Percentiles rank a stretch among this genome's conserved stretches.
Evolutionary conservation across 2,113 vertebrate genomes (phyloP).

Genomic region (Myotis brandtii): DNA sequence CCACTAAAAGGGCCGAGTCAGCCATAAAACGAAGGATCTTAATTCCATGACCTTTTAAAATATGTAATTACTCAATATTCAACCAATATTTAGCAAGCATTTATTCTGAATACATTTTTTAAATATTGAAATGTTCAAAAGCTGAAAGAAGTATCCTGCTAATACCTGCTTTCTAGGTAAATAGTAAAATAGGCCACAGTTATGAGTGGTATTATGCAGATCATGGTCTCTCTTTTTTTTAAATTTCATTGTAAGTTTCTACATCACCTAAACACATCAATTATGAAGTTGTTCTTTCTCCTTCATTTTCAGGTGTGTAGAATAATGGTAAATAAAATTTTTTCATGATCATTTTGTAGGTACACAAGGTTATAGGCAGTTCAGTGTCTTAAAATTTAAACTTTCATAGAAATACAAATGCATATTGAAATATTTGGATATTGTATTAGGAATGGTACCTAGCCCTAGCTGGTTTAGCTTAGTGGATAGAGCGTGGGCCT

Average conservation of each 20-base stretch:
- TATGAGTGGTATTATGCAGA: not conserved
- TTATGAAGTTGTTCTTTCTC: not conserved
- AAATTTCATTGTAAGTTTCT: conserved; percentile 27
- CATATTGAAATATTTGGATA: not conserved
- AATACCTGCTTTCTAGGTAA: not conserved
- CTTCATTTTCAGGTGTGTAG: conserved; percentile 29
- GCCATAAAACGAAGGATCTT: not conserved
- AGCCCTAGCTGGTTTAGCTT: not conserved
- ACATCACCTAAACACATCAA: not conserved
- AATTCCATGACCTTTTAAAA: not conserved
- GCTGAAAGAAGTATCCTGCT: not conserved
- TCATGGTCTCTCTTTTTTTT: not conserved
- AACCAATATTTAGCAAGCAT: conserved; percentile 10
- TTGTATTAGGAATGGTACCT: not conserved
- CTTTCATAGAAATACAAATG: conserved; percentile 12
- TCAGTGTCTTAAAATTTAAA: conserved; percentile 30
- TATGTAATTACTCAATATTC: not conserved
- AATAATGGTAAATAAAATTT: conserved; percentile 34
- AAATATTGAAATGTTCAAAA: conserved; percentile 24
- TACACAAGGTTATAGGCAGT: not conserved
- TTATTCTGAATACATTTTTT: not conserved
- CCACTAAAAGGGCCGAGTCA: not conserved
- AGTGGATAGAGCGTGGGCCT: too few species aligned
- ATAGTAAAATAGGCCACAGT: not conserved
- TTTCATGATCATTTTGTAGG: conserved; percentile 32